A percentile compares a stretch with the other conserved stretches of the same genome.
Conservation (phyloP, 1,140 invertebrate genomes). For the Nebria ingens region DNA sequence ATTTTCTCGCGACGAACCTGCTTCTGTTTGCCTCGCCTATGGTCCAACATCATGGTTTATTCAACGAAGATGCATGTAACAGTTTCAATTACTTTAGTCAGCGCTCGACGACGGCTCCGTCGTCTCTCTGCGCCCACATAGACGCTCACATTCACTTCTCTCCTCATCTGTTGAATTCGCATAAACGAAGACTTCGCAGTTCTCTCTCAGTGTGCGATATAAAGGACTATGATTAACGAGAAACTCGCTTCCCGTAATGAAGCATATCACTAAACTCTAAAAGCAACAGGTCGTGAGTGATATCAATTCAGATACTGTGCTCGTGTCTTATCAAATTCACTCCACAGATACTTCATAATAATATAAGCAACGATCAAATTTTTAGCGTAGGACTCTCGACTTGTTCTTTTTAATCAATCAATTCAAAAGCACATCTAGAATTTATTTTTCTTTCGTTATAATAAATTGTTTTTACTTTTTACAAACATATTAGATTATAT, state of each 20-base stretch:
- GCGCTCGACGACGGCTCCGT: not conserved
- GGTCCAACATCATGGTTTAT: constrained; percentile 28
- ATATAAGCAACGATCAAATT: too few species aligned
- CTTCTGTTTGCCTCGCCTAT: too few species aligned
- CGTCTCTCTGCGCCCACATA: not conserved
- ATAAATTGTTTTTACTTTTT: too few species aligned
- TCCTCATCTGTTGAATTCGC: not conserved
- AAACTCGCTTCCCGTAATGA: not conserved
- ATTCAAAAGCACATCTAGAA: too few species aligned
- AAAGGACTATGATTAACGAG: not conserved
- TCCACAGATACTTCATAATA: too few species aligned
- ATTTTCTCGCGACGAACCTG: too few species aligned
- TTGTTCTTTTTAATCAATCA: too few species aligned
- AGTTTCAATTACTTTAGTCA: constrained; percentile 27
- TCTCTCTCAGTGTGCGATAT: too few species aligned
- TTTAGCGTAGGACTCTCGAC: too few species aligned
- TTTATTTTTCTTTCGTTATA: too few species aligned
- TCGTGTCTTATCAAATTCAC: not conserved
- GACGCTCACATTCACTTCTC: too few species aligned
- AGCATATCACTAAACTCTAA: not conserved
- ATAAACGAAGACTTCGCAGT: not conserved
- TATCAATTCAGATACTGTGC: not conserved
- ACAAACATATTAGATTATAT: too few species aligned
- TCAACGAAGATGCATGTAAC: constrained; percentile 22
- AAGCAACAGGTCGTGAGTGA: not conserved